Percentiles rank a stretch among this genome's conserved stretches.
phyloP scores from a whole-genome alignment of 1,140 invertebrate genomes.

The Aricia agestis region DNA sequence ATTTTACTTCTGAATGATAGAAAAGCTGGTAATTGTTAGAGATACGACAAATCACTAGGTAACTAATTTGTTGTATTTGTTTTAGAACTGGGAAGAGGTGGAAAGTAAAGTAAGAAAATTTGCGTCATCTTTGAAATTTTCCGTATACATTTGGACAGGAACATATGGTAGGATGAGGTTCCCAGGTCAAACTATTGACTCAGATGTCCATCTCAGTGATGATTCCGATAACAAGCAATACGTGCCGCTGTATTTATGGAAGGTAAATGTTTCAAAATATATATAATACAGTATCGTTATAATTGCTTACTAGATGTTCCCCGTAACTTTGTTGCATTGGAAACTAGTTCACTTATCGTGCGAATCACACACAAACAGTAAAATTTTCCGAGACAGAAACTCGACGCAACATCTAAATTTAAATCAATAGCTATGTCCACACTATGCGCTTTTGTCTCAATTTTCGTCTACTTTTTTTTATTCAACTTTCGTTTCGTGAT shows the following conservation, averaged over 20 bases:
- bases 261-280: conserved; percentile 34
- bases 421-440: too few species aligned
- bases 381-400: too few species aligned
- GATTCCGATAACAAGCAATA: conserved; percentile 24
- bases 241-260: conserved; percentile 55
- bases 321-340: too few species aligned
- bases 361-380: too few species aligned
- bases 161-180: conserved; percentile 26
- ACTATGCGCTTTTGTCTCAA: too few species aligned
- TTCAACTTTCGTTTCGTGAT: too few species aligned
- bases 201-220: conserved; percentile 24
- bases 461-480: too few species aligned
- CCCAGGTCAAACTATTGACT: neutral
- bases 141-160: conserved; percentile 44
- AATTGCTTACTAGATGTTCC: too few species aligned
- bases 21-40: too few species aligned
- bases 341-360: too few species aligned
- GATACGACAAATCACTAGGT: neutral
- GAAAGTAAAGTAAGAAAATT: conserved; percentile 45
- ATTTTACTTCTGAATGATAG: neutral
- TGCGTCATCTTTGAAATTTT: conserved; percentile 28
- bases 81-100: conserved; percentile 54
- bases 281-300: too few species aligned
- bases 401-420: too few species aligned
- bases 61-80: neutral